Evolutionary conservation across 2,888 invertebrate genomes (phyloP).

Genomic region (Amiota minor): DNA sequence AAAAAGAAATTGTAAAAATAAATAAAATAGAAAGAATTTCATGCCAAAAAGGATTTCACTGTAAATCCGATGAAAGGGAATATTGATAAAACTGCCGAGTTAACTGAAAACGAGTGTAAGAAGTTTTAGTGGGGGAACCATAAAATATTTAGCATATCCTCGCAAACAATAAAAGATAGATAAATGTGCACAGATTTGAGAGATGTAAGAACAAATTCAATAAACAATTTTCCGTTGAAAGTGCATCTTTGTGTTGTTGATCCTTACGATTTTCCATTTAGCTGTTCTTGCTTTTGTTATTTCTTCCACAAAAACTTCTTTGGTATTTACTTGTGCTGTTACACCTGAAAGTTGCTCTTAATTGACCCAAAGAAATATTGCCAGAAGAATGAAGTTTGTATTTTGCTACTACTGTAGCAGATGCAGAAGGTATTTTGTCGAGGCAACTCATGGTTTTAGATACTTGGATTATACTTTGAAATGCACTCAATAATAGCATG

Average conservation of each 20-base stretch:
- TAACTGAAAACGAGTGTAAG: background rate
- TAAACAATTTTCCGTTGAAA: background rate
- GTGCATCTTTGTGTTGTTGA: background rate
- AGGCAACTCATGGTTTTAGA: background rate
- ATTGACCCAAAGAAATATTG: no score
- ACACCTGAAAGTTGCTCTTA: no score
- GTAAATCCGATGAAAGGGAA: conserved; percentile 1
- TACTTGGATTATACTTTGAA: conserved; percentile 3
- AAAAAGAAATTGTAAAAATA: background rate
- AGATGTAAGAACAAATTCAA: background rate
- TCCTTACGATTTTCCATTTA: no score
- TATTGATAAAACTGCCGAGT: background rate
- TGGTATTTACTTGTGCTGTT: no score
- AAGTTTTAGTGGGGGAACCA: background rate
- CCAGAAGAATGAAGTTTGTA: no score
- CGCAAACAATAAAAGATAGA: conserved; percentile 2
- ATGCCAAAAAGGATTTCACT: conserved; percentile 3
- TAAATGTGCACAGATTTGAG: background rate
- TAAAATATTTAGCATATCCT: conserved; percentile 17
- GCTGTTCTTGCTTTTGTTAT: no score
- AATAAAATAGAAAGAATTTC: background rate
- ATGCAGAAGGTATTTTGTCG: background rate
- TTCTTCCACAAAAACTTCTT: no score
- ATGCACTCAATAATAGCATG: conserved; percentile 16
- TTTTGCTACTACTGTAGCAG: no score